Evolutionary conservation across 2,113 vertebrate genomes (phyloP), one percentile per base, ranked within the genome.

Genomic region (Actinemys pallida): DNA sequence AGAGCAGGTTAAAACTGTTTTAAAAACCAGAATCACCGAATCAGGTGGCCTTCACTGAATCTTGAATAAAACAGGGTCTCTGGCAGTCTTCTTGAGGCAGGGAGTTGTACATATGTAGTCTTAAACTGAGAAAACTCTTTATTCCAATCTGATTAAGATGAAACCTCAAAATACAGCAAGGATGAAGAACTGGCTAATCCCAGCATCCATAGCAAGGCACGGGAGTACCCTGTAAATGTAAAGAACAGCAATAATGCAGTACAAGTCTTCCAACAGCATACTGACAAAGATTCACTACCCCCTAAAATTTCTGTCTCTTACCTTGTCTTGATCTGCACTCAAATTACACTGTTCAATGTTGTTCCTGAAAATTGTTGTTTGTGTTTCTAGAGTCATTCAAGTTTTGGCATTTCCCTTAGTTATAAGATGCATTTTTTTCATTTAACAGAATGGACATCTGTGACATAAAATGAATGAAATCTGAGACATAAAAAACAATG

Each of bases 171-270:
- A 78, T 47, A 84, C 7, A 53, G 8, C 4, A 84, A 87, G 47
- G 3, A 3, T 86, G 42, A 16, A 65, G 31, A 65, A 72, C 22
- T 47, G 25, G 45, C 25, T 78, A 25, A 78, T 78, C 42, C 42
- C 75, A 78, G 5, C 45, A 78, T 45, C 13, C 12, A 29, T 8
- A 47, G 10, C 2, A 94, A 27, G n/a, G 1, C 16, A 72, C 19
- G 50, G 53, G 75, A 87, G 12, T 93, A 95, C 88, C 92, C 80
- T 83, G 8, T 88, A 93, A 88, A 87, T 29, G 80, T 94, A 84
- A 0, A 86, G 57, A 92, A 91, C 35, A 88, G 10, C 5, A 93
- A 24, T 47, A n/a, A 25, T 50, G 39, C 82, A 84, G 7, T 42
- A 57, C 27, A 45, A 27, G 35, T 47, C 81, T 59, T 57, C 56